These are phyloP conservation scores for Burhinus oedicnemus DNA, from an alignment of 2,113 vertebrate species.

Conservation along the genomic window DNA sequence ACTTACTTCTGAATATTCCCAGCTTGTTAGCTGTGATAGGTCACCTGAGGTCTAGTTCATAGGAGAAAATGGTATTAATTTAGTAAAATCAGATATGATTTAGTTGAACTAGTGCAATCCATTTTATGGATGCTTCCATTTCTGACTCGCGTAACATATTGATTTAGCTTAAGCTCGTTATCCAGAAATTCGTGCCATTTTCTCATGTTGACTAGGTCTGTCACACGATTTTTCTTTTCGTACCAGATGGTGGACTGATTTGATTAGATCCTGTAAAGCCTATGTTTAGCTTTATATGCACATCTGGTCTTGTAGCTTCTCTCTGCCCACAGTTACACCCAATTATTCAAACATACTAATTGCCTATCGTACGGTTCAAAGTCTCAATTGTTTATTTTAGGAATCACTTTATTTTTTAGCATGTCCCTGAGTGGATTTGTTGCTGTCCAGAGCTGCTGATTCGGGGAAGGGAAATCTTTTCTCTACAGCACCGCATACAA, in stretches of 20 bases:
- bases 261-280: constrained; percentile 27
- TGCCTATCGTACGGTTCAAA: not conserved
- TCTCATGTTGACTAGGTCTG: not conserved
- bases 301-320: constrained; percentile 48
- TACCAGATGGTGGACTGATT: constrained; percentile 40
- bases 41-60: not conserved
- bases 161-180: not conserved
- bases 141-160: not conserved
- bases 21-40: not conserved
- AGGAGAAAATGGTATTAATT: not conserved
- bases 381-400: constrained; percentile 37
- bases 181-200: constrained; percentile 11
- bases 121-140: constrained; percentile 1
- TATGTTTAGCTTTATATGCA: not conserved
- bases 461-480: not conserved
- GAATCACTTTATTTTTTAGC: not conserved
- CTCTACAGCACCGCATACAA: not conserved
- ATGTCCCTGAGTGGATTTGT: not conserved
- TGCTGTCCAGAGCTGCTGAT: not conserved
- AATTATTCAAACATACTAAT: constrained; percentile 51
- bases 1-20: not conserved
- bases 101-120: not conserved
- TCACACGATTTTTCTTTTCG: not conserved
- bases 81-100: not conserved
- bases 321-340: constrained; percentile 7